phyloP scores from a whole-genome alignment of 1,140 invertebrate genomes.

The Trichonephila clavata region DNA sequence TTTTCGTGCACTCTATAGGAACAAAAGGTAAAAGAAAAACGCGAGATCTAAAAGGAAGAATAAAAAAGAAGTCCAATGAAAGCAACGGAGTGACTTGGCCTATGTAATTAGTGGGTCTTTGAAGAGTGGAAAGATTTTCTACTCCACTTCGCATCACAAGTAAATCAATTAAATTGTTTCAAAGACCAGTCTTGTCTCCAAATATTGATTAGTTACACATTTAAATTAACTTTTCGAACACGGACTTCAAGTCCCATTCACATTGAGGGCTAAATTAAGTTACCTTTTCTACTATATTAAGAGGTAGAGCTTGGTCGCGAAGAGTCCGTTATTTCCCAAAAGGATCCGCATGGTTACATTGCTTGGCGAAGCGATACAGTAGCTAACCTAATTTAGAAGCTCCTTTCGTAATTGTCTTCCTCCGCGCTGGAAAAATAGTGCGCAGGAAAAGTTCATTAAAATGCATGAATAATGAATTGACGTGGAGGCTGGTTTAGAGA shows the following conservation, averaged over 20 bases:
- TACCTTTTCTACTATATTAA: constrained; percentile 53
- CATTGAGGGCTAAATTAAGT: constrained; percentile 64
- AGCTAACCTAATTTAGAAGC: constrained; percentile 67
- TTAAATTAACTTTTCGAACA: constrained; percentile 70
- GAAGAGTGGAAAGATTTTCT: constrained; percentile 17
- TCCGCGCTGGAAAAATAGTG: constrained; percentile 63
- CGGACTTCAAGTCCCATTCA: constrained; percentile 56
- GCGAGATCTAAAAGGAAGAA: not conserved
- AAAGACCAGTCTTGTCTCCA: constrained; percentile 19
- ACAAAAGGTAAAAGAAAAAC: not conserved
- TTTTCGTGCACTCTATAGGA: not conserved
- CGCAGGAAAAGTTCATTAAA: constrained; percentile 67
- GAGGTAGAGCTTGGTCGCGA: not conserved
- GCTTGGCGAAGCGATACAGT: constrained; percentile 62
- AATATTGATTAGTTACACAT: constrained; percentile 71
- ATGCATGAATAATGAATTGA: constrained; percentile 70
- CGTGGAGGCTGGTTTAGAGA: constrained; percentile 36
- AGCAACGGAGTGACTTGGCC: not conserved
- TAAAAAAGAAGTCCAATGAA: not conserved
- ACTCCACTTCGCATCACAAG: not conserved
- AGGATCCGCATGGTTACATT: constrained; percentile 48
- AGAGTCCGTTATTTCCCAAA: constrained; percentile 24
- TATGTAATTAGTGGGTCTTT: not conserved
- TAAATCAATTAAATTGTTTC: constrained; percentile 69
- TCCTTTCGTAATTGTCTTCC: constrained; percentile 65